These are phyloP conservation scores for Gracilinanus agilis DNA, from an alignment of 2,113 vertebrate species.

Conservation along the genomic window DNA sequence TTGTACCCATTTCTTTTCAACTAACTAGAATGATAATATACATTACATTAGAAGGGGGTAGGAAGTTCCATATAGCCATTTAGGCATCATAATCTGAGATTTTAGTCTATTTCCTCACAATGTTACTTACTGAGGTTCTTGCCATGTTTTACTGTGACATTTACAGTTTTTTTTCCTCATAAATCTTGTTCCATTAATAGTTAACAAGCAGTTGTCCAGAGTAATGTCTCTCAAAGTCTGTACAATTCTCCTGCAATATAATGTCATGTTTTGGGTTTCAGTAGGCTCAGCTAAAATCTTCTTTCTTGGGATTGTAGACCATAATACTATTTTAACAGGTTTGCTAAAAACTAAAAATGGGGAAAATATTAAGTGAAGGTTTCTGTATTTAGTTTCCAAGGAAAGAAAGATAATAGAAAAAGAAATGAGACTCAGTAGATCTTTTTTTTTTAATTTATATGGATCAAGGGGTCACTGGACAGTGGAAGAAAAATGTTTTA, in stretches of 20 bases:
- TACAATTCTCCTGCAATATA: background rate
- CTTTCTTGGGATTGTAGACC: slow-evolving; percentile 24
- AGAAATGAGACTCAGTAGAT: background rate
- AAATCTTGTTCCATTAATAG: slow-evolving; percentile 51
- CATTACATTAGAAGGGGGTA: background rate
- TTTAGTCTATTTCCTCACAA: slow-evolving; percentile 53
- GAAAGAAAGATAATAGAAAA: background rate
- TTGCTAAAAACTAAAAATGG: background rate
- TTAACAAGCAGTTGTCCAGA: slow-evolving; percentile 38
- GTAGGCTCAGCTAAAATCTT: slow-evolving; percentile 36
- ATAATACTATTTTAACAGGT: slow-evolving; percentile 22
- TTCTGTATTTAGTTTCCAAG: background rate
- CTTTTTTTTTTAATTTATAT: background rate
- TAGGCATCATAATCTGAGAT: slow-evolving; percentile 1
- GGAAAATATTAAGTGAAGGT: background rate
- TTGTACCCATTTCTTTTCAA: background rate
- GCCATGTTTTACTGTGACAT: slow-evolving; percentile 41
- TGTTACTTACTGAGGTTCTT: slow-evolving; percentile 32
- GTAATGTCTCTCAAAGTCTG: slow-evolving; percentile 20
- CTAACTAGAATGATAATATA: background rate
- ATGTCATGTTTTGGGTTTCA: slow-evolving; percentile 24
- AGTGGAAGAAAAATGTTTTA: background rate
- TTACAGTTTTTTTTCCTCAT: slow-evolving; percentile 23
- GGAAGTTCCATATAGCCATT: slow-evolving; percentile 46
- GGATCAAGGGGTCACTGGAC: background rate